Evolutionary conservation across 2,113 vertebrate species (phyloP).

Genomic region (Osmerus mordax): DNA sequence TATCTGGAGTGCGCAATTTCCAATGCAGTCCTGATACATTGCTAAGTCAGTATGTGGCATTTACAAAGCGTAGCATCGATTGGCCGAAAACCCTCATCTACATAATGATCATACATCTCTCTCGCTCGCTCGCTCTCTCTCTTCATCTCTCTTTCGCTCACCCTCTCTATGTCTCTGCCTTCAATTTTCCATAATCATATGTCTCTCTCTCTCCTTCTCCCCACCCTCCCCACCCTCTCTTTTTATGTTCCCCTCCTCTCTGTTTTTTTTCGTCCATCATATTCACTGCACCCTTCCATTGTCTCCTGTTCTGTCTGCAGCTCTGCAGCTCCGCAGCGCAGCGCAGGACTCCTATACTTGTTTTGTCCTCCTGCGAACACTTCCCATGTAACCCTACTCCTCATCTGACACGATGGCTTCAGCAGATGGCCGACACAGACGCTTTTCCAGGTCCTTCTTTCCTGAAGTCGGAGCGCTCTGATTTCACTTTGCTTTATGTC

Average conservation of each 20-base stretch:
- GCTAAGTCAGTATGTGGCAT: no score
- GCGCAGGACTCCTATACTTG: constrained; percentile 2
- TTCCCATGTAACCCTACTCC: constrained; percentile 5
- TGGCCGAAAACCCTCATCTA: no score
- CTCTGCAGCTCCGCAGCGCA: not conserved
- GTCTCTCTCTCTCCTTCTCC: not conserved
- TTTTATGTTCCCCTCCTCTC: not conserved
- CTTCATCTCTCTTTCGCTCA: constrained; percentile 27
- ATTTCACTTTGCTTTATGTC: constrained; percentile 45
- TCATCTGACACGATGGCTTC: constrained; percentile 23
- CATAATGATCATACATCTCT: not conserved
- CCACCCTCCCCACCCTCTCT: no score
- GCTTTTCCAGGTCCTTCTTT: constrained; percentile 10
- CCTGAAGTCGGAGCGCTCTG: constrained; percentile 10
- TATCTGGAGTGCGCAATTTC: no score
- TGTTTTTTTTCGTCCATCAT: not conserved
- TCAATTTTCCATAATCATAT: no score
- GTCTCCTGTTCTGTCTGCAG: not conserved
- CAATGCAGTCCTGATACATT: no score
- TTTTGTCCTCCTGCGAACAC: not conserved
- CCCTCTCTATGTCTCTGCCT: constrained; percentile 18
- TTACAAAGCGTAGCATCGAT: no score
- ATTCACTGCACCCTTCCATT: not conserved
- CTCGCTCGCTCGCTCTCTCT: not conserved
- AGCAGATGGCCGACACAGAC: constrained; percentile 35